Evolutionary conservation across 1,140 invertebrate genomes (phyloP).

Genomic region (Neelides sp.): DNA sequence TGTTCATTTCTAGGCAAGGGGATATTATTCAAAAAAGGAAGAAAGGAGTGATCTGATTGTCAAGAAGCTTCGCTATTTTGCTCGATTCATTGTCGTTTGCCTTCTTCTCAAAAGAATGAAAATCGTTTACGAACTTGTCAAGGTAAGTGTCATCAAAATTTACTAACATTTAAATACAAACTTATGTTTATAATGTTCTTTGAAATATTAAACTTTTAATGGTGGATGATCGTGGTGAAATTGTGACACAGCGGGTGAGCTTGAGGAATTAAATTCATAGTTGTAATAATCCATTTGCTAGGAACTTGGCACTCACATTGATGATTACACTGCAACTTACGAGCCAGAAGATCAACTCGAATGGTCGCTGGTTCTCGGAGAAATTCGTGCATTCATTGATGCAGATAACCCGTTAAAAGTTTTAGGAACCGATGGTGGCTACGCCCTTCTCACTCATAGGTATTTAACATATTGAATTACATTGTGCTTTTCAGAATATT

Average conservation of each 20-base stretch:
- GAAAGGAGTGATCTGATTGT: constrained; percentile 83
- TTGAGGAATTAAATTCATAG: constrained; percentile 5
- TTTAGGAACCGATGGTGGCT: constrained; percentile 42
- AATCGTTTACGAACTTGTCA: constrained; percentile 77
- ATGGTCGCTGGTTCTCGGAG: constrained; percentile 85
- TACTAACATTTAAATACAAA: neutral
- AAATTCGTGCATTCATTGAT: constrained; percentile 89
- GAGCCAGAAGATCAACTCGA: constrained; percentile 93
- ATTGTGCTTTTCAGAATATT: constrained; percentile 15
- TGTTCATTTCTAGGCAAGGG: too few relatives aligned
- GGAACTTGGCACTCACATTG: constrained; percentile 79
- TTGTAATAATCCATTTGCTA: constrained; percentile 31
- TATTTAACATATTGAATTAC: constrained; percentile 33
- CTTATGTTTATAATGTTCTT: neutral
- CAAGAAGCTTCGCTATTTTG: constrained; percentile 92
- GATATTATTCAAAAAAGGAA: constrained; percentile 79
- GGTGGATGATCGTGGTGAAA: neutral
- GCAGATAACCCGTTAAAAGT: constrained; percentile 79
- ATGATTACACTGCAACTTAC: constrained; percentile 87
- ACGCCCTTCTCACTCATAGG: constrained; percentile 71
- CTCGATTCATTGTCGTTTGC: constrained; percentile 91
- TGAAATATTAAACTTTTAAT: neutral
- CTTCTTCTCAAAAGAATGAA: constrained; percentile 88
- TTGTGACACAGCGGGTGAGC: neutral
- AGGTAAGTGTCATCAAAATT: constrained; percentile 37